phyloP scores from a whole-genome alignment of 2,888 invertebrate genomes.

The Psylliodes chrysocephalus region DNA sequence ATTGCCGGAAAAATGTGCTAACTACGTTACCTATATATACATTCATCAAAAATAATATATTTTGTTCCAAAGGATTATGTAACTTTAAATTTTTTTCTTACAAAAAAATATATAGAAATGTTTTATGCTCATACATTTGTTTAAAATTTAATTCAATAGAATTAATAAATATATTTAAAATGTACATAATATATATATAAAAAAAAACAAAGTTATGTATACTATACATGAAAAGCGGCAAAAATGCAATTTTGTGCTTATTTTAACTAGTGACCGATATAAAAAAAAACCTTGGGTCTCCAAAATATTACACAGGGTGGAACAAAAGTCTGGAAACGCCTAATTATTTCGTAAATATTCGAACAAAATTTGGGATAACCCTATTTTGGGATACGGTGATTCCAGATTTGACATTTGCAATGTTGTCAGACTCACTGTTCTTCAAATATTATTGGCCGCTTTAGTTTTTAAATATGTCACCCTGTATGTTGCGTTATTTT shows the following conservation, averaged over 20 bases:
- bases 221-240: constrained; percentile 34
- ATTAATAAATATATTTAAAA: constrained; percentile 41
- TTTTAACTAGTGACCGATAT: constrained; percentile 37
- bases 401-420: too few relatives aligned
- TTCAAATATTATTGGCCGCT: too few relatives aligned
- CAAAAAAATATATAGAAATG: constrained; percentile 27
- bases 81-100: constrained; percentile 25
- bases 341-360: too few relatives aligned
- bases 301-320: too few relatives aligned
- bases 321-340: too few relatives aligned
- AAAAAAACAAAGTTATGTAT: constrained; percentile 27
- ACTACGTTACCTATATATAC: constrained; percentile 21
- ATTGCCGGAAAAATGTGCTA: neutral
- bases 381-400: too few relatives aligned
- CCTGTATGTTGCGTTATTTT: too few relatives aligned
- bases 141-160: constrained; percentile 38
- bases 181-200: constrained; percentile 36
- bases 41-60: constrained; percentile 29
- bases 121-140: constrained; percentile 27
- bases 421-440: too few relatives aligned
- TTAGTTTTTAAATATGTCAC: too few relatives aligned
- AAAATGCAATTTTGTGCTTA: constrained; percentile 39
- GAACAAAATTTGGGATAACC: too few relatives aligned
- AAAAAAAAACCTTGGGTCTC: constrained; percentile 10
- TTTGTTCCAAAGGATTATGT: neutral